phyloP scores from a whole-genome alignment of 2,888 invertebrate genomes.

The Campoplex nolae region DNA sequence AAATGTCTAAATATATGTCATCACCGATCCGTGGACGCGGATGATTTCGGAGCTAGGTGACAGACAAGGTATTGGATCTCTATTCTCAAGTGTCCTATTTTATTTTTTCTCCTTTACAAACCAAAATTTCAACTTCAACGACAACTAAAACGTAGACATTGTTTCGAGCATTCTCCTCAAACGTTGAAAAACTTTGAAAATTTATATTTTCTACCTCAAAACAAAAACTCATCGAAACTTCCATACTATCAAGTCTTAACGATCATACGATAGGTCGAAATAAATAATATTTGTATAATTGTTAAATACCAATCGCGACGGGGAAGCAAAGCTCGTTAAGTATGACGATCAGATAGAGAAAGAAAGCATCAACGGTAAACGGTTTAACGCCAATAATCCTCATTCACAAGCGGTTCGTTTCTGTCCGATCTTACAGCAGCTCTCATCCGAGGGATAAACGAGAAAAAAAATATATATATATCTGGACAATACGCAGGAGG shows the following conservation, averaged over 20 bases:
- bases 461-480: constrained; percentile 31
- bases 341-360: constrained; percentile 45
- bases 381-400: constrained; percentile 67
- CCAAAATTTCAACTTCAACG: neutral
- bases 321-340: constrained; percentile 55
- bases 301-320: neutral
- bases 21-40: neutral
- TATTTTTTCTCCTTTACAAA: neutral
- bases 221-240: neutral
- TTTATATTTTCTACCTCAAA: too few species aligned
- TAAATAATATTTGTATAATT: constrained; percentile 21
- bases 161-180: neutral
- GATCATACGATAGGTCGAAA: neutral
- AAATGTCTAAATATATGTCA: constrained; percentile 3
- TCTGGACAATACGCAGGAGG: constrained; percentile 53
- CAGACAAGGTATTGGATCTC: neutral
- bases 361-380: constrained; percentile 55
- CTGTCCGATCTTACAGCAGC: constrained; percentile 17
- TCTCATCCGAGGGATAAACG: constrained; percentile 66
- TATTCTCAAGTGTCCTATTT: neutral
- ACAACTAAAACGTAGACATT: neutral
- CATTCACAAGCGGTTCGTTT: constrained; percentile 39
- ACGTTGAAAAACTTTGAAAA: neutral
- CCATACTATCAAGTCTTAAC: neutral
- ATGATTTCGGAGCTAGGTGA: neutral